A percentile compares a stretch with the other conserved stretches of the same genome.
Conservation (phyloP, 2,113 vertebrate genomes). For the Centropus bengalensis region DNA sequence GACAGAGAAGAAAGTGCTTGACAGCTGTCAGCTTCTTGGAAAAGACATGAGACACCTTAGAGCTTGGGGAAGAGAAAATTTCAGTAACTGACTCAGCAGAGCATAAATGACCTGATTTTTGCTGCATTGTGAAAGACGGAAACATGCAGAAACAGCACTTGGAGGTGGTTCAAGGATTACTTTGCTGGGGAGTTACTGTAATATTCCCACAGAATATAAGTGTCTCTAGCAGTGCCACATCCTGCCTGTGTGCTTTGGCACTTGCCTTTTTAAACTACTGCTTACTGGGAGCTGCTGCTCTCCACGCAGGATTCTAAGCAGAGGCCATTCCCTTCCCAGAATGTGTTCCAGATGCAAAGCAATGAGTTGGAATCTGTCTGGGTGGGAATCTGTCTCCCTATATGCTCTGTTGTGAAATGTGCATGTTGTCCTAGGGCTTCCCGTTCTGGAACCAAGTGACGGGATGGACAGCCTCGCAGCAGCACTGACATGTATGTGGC, state of each 20-base stretch:
- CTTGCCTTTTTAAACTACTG: not conserved
- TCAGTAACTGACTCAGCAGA: slow-evolving; percentile 62
- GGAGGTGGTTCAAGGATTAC: slow-evolving; percentile 52
- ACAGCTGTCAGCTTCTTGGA: slow-evolving; percentile 3
- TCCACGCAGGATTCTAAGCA: not conserved
- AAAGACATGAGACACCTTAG: not conserved
- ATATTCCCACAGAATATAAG: slow-evolving; percentile 53
- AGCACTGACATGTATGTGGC: not conserved
- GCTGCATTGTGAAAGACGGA: slow-evolving; percentile 49
- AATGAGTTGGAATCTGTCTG: not conserved
- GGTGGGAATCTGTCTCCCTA: not conserved
- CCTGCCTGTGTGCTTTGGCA: slow-evolving; percentile 28
- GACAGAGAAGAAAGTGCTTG: not conserved
- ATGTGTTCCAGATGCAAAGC: not conserved
- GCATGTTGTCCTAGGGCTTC: not conserved
- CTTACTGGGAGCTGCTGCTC: slow-evolving; percentile 6
- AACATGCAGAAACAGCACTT: slow-evolving; percentile 54
- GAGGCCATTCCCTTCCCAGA: slow-evolving; percentile 15
- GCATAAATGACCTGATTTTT: slow-evolving; percentile 40
- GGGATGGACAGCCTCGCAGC: not conserved
- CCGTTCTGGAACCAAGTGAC: not conserved
- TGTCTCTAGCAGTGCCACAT: not conserved
- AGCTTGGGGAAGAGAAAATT: slow-evolving; percentile 30
- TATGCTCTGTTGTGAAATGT: not conserved
- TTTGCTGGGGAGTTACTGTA: slow-evolving; percentile 34